These are phyloP conservation scores for Urophycis tenuis DNA, from an alignment of 2,797 vertebrate genomes.

Conservation along the genomic window DNA sequence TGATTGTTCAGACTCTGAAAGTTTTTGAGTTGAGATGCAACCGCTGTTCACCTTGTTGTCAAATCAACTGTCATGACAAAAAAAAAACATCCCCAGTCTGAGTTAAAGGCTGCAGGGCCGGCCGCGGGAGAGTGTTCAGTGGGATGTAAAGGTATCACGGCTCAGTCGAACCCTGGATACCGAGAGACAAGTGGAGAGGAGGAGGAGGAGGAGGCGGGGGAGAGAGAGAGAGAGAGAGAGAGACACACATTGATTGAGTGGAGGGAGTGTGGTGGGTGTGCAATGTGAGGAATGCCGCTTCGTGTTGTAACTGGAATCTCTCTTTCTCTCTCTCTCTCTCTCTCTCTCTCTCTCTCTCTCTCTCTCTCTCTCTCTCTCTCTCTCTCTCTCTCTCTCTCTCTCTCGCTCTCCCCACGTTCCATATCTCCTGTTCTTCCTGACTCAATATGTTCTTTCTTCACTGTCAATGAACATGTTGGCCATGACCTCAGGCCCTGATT, in stretches of 20 bases:
- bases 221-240: neutral
- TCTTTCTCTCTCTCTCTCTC: conserved; percentile 53
- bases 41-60: too few species aligned
- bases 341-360: conserved; percentile 1
- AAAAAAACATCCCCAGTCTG: too few species aligned
- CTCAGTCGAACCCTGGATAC: neutral
- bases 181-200: neutral
- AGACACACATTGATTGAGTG: neutral
- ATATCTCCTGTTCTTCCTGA: neutral
- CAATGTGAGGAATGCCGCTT: conserved; percentile 72
- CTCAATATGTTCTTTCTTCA: conserved; percentile 10
- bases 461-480: conserved; percentile 30
- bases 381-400: conserved; percentile 16
- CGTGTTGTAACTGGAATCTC: conserved; percentile 71
- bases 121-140: too few species aligned
- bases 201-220: neutral
- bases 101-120: too few species aligned
- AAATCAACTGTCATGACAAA: too few species aligned
- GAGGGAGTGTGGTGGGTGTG: conserved; percentile 58
- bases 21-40: too few species aligned
- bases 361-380: conserved; percentile 59
- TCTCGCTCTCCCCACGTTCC: neutral
- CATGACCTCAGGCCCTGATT: conserved; percentile 40
- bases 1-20: too few species aligned
- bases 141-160: too few species aligned